These are phyloP conservation scores for Nasonia longicornis DNA, from an alignment of 1,140 invertebrate species.

Conservation along the genomic window DNA sequence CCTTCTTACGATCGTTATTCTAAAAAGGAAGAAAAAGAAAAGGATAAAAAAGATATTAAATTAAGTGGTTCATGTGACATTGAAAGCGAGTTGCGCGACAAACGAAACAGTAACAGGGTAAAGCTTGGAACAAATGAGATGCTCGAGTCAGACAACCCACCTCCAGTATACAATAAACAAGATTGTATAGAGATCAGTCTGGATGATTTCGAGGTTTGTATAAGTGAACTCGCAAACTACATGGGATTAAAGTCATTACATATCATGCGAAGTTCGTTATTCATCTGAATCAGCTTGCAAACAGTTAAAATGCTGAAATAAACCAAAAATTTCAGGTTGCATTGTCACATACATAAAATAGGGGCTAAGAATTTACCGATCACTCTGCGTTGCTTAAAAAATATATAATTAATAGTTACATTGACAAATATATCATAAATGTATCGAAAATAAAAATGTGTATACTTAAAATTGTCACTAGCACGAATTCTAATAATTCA, in stretches of 20 bases:
- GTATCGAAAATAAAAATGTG: neutral
- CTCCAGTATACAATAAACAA: slow-evolving; percentile 63
- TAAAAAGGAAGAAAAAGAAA: slow-evolving; percentile 63
- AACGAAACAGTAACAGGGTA: slow-evolving; percentile 55
- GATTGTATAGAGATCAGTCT: slow-evolving; percentile 67
- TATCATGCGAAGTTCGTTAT: neutral
- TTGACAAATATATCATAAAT: neutral
- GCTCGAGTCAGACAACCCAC: slow-evolving; percentile 65
- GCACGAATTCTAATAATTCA: slow-evolving; percentile 19
- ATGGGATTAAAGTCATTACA: slow-evolving; percentile 8
- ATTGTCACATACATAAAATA: neutral
- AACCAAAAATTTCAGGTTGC: neutral
- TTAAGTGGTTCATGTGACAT: slow-evolving; percentile 48
- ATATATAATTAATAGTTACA: neutral
- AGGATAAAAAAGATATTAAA: slow-evolving; percentile 61
- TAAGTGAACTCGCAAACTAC: slow-evolving; percentile 34
- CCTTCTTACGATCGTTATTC: slow-evolving; percentile 54
- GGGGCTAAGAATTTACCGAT: slow-evolving; percentile 19
- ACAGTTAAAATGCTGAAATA: slow-evolving; percentile 6
- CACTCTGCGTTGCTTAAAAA: slow-evolving; percentile 41
- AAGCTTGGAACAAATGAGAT: slow-evolving; percentile 67
- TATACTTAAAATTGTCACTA: slow-evolving; percentile 31
- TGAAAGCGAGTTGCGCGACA: slow-evolving; percentile 57
- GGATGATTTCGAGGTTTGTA: slow-evolving; percentile 63
- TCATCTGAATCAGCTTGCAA: neutral